Conservation (phyloP, 2,888 invertebrate species). For the Tubulanus polymorphus region DNA sequence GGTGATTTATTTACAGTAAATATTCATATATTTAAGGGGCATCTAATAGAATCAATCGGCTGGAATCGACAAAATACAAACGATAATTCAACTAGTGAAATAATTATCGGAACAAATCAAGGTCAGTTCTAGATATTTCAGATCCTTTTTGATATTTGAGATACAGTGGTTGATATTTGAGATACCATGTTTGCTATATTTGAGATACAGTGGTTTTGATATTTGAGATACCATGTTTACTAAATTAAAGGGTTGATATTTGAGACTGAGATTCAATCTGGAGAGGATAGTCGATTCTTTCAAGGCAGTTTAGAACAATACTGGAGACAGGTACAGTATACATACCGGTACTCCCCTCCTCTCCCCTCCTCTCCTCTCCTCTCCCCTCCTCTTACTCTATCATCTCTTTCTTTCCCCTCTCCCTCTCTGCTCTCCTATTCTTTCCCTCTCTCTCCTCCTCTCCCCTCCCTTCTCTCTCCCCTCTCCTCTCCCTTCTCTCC, state of each 20-base stretch:
- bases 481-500: no score
- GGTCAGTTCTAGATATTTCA: slow-evolving; percentile 57
- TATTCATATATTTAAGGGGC: slow-evolving; percentile 58
- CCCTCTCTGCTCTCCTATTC: no score
- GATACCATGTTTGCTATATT: neutral
- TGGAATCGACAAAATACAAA: slow-evolving; percentile 69
- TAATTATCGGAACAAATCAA: slow-evolving; percentile 83
- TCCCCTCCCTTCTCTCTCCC: no score
- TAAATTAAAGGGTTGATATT: slow-evolving; percentile 66
- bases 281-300: slow-evolving; percentile 75
- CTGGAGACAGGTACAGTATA: slow-evolving; percentile 85
- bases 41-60: slow-evolving; percentile 84
- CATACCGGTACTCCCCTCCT: no score
- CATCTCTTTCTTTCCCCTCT: no score
- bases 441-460: no score
- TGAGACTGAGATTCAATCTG: slow-evolving; percentile 80
- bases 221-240: neutral
- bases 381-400: no score
- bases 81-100: slow-evolving; percentile 72
- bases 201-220: neutral
- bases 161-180: neutral
- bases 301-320: slow-evolving; percentile 71
- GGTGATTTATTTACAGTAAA: neutral
- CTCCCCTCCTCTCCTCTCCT: no score
- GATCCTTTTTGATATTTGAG: neutral